Conservation (phyloP, 1,140 invertebrate genomes). For the Sycobia sp. region DNA sequence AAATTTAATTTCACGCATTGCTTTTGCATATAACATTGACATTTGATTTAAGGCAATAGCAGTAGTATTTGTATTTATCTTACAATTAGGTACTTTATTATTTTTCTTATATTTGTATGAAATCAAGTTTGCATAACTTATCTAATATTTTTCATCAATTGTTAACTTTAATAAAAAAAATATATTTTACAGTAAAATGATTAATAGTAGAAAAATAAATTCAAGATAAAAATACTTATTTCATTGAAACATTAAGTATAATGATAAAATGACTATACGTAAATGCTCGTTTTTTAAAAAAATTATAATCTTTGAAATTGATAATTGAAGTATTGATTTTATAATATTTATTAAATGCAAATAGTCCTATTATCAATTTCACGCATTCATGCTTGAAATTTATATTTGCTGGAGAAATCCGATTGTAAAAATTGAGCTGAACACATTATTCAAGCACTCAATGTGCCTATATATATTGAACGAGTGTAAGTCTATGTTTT, state of each 20-base stretch:
- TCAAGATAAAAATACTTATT: slow-evolving; percentile 14
- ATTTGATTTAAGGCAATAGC: slow-evolving; percentile 12
- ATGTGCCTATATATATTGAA: slow-evolving; percentile 3
- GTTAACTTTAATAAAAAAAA: neutral
- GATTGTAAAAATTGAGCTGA: slow-evolving; percentile 19
- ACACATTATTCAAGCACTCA: slow-evolving; percentile 27
- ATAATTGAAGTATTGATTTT: slow-evolving; percentile 16
- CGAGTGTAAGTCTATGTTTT: slow-evolving; percentile 15
- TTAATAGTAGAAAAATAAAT: slow-evolving; percentile 25
- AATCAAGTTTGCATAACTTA: slow-evolving; percentile 6
- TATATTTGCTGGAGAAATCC: slow-evolving; percentile 1
- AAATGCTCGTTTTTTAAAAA: neutral
- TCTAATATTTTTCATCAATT: neutral
- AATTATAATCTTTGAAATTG: neutral
- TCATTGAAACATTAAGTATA: neutral
- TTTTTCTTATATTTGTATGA: neutral
- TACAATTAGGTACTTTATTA: slow-evolving; percentile 18
- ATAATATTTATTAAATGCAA: neutral
- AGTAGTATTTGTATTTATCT: slow-evolving; percentile 3
- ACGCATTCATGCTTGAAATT: neutral
- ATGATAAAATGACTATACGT: neutral
- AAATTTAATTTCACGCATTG: slow-evolving; percentile 2
- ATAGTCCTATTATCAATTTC: neutral
- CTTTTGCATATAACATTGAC: slow-evolving; percentile 1
- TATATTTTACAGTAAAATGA: slow-evolving; percentile 8